Percentiles rank a stretch among this genome's conserved stretches.
Evolutionary conservation across 2,797 vertebrate species (phyloP).

Genomic region (Staurois parvus): DNA sequence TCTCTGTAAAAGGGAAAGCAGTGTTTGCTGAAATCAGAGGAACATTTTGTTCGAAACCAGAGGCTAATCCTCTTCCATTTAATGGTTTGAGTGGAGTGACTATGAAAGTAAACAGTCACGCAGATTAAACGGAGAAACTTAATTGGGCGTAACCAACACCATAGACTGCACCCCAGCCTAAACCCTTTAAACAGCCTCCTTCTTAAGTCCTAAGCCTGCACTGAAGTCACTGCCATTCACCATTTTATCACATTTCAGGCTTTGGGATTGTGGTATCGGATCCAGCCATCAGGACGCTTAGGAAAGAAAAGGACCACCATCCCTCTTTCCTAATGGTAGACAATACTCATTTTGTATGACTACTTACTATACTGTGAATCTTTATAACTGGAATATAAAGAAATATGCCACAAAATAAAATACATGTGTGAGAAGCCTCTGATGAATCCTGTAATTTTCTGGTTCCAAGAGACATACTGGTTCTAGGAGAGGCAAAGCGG

Average conservation of each 20-base stretch:
- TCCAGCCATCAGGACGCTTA: slow-evolving; percentile 57
- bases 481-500: too few relatives aligned
- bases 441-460: too few relatives aligned
- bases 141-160: slow-evolving; percentile 61
- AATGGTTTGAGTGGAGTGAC: slow-evolving; percentile 54
- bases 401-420: too few relatives aligned
- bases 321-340: background rate
- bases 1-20: slow-evolving; percentile 54
- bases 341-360: background rate
- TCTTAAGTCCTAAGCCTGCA: slow-evolving; percentile 35
- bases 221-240: slow-evolving; percentile 27
- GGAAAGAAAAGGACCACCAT: background rate
- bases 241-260: slow-evolving; percentile 52
- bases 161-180: slow-evolving; percentile 44
- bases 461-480: too few relatives aligned
- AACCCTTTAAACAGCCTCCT: slow-evolving; percentile 35
- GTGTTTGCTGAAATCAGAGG: slow-evolving; percentile 60
- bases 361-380: background rate
- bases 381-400: too few relatives aligned
- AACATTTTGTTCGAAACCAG: slow-evolving; percentile 61
- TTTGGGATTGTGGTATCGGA: slow-evolving; percentile 40
- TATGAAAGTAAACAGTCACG: slow-evolving; percentile 59
- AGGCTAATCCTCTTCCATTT: slow-evolving; percentile 63
- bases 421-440: too few relatives aligned
- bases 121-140: slow-evolving; percentile 58